Evolutionary conservation across 2,888 invertebrate species (phyloP), one percentile per base, ranked within the genome.

Genomic region (Rhodophaea formosa): DNA sequence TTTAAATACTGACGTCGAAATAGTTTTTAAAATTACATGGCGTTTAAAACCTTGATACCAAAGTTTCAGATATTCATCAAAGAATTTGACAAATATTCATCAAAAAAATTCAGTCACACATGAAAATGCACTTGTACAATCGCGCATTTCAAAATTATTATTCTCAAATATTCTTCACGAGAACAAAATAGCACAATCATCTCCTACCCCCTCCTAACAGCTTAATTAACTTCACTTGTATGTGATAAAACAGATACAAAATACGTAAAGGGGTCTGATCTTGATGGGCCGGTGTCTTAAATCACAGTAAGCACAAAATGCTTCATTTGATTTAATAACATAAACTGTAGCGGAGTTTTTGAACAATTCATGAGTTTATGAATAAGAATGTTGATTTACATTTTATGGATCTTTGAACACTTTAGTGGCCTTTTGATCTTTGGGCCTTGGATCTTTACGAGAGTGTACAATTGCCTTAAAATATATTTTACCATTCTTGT

Each of bases 111-210:
- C 7, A n/a, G 0, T 49, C 3, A 32, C 14, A 14, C 49, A 32
- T 16, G 23, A 46, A 49, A 32, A 14, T 49, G 49, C 49, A 49
- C 49, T 15, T 47, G 47, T 47, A n/a, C 23, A 47, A 47, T n/a
- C 29, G n/a, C 47, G 15, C 8, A 15, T 32, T 32, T 32, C 15
- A 7, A 32, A 49, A 7, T 47, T 7, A 7, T 47, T 7, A 15
- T 32, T 15, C 8, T 32, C 29, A 46, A 12, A 23, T 17, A 29
- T 80, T 84, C 83, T 86, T 88, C 87, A 87, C 88, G 77, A 80
- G 76, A 65, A 76, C 65, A 74, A 77, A 76, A 80, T 87, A 85
- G 90, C 90, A 89, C 90, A 86, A 82, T 86, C 88, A 86, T 78
- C 47, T 63, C 67, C 70, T 71, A 65, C 75, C 70, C 79, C 86